Evolutionary conservation across 1,140 invertebrate genomes (phyloP).

Genomic region (Trichonephila clavipes): DNA sequence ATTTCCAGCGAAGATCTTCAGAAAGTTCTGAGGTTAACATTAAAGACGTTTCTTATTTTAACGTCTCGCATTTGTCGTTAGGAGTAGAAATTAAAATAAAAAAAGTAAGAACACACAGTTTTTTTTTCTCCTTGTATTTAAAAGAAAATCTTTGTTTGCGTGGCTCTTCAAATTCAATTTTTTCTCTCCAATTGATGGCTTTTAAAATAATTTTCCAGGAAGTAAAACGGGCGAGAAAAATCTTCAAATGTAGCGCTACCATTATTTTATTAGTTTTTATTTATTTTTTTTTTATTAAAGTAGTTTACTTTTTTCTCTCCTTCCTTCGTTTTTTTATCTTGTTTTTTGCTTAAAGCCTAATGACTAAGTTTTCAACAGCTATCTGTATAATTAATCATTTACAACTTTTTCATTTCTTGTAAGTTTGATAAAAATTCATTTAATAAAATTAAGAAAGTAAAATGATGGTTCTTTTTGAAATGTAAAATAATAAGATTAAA

Average conservation of each 20-base stretch:
- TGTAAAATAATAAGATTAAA: background rate
- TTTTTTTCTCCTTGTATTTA: background rate
- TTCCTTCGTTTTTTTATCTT: background rate
- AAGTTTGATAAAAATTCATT: background rate
- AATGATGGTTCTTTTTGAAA: background rate
- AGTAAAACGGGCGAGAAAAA: background rate
- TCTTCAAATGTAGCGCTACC: background rate
- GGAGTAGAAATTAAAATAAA: background rate
- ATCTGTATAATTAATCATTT: background rate
- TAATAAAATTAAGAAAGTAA: background rate
- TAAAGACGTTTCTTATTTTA: background rate
- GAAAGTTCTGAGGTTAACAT: conserved; percentile 11
- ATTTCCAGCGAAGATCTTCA: background rate
- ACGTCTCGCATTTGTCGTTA: conserved; percentile 6
- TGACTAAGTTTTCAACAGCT: background rate
- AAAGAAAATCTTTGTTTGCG: conserved; percentile 2
- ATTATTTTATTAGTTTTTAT: background rate
- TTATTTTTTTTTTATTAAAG: background rate
- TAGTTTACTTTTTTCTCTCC: background rate
- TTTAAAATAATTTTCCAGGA: background rate
- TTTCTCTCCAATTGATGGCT: background rate
- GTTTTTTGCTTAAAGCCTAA: background rate
- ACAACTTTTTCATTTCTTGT: background rate
- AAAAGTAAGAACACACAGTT: background rate
- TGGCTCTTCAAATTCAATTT: background rate